These are phyloP conservation scores for Tanypteryx hageni DNA, from an alignment of 2,888 invertebrate species.

Conservation along the genomic window DNA sequence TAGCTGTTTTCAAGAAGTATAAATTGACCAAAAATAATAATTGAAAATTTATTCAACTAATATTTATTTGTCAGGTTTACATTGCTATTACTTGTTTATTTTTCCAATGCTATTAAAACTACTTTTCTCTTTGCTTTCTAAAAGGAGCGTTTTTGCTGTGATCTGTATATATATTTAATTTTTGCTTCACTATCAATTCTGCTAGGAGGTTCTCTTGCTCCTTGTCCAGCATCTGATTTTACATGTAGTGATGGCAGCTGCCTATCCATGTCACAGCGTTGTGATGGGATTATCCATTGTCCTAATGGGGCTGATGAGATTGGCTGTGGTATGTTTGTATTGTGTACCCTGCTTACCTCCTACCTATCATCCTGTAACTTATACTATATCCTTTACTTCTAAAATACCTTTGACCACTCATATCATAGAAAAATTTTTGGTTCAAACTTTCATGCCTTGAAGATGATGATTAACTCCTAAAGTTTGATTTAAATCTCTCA, in stretches of 20 bases:
- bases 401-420: background rate
- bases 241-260: slow-evolving; percentile 71
- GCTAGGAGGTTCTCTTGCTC: slow-evolving; percentile 55
- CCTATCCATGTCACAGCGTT: slow-evolving; percentile 71
- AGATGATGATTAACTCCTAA: background rate
- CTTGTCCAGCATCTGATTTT: slow-evolving; percentile 68
- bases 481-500: too few species aligned
- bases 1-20: too few species aligned
- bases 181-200: slow-evolving; percentile 45
- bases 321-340: slow-evolving; percentile 69
- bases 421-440: background rate
- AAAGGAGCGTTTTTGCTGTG: background rate
- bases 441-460: background rate
- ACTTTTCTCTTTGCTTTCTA: background rate
- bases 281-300: slow-evolving; percentile 72
- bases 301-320: slow-evolving; percentile 71
- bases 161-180: slow-evolving; percentile 29
- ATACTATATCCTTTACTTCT: background rate
- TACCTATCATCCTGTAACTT: background rate
- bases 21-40: too few species aligned
- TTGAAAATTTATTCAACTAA: too few species aligned
- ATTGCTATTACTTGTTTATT: background rate
- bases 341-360: background rate
- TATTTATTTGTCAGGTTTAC: too few species aligned
- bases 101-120: background rate